Evolutionary conservation across 2,888 invertebrate genomes (phyloP), one percentile per base, ranked within the genome.

Genomic region (Cybosia mesomella): DNA sequence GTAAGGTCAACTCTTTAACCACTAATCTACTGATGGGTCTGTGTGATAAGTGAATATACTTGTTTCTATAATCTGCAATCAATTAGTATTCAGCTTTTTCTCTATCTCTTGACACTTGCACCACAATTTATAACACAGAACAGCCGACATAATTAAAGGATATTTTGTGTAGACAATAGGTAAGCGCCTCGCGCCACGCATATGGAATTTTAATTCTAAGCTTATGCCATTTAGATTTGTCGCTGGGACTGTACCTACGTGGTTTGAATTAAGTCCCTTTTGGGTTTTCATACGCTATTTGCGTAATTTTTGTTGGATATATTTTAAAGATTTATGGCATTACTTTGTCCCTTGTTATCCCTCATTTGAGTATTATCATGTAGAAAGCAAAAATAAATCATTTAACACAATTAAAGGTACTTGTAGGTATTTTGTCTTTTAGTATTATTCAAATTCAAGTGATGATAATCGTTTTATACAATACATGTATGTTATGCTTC

Each of bases 161-260:
- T 90, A 90, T 92, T 92, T 91, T 91, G 89, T 89, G 89, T 87
- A 91, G 91, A 93, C 92, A 92, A 92, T 91, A 90, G 90, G 89
- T 90, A 90, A 89, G 90, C 85, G 88, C 82, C 81, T 83, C 87
- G 91, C 88, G 87, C 82, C 81, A 83, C 87, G 91, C 89, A 88
- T 87, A 85, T 89, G 80, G 92, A 93, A 93, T 93, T 92, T 93
- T 91, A 92, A 93, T 92, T 89, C 87, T 84, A 87, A 89, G 83
- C 86, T 87, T 87, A 89, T 84, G 85, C 77, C 87, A 83, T 90
- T 91, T 90, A 88, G 90, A 91, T 92, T 92, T 91, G 87, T 89
- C 86, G 89, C 77, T 82, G 80, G 85, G 82, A 81, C 82, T 84
- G 82, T 83, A 83, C 83, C 73, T 80, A 87, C 84, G 87, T 86